Conservation (phyloP, 2,888 invertebrate genomes). For the Bugulina stolonifera region DNA sequence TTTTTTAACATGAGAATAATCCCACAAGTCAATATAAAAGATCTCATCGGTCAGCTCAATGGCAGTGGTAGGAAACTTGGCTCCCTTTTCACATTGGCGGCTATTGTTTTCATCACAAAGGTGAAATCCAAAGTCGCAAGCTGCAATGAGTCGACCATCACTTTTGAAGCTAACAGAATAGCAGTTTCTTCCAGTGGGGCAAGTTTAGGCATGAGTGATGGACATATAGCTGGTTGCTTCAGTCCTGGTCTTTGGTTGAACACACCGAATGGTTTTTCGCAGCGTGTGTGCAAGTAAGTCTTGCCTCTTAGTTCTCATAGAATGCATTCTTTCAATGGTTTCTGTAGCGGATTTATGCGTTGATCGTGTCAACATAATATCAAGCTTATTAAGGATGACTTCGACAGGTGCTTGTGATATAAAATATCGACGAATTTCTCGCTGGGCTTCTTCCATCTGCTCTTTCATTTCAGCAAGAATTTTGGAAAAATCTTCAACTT, state of each 20-base stretch:
- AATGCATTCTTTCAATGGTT: background rate
- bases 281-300: background rate
- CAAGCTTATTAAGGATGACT: no score
- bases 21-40: background rate
- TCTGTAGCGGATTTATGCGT: no score
- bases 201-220: background rate
- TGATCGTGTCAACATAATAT: no score
- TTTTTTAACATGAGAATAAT: background rate
- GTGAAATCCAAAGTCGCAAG: background rate
- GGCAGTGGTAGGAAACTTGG: background rate
- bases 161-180: background rate
- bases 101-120: background rate
- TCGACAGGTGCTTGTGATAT: no score
- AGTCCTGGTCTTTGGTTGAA: background rate
- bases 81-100: background rate
- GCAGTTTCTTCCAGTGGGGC: background rate
- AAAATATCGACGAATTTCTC: background rate
- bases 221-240: background rate
- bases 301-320: background rate
- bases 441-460: background rate
- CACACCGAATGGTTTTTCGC: background rate
- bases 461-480: background rate
- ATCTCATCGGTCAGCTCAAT: background rate
- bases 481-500: background rate
- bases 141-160: background rate